phyloP scores from a whole-genome alignment of 2,888 invertebrate genomes.

The Rhagonycha lutea region DNA sequence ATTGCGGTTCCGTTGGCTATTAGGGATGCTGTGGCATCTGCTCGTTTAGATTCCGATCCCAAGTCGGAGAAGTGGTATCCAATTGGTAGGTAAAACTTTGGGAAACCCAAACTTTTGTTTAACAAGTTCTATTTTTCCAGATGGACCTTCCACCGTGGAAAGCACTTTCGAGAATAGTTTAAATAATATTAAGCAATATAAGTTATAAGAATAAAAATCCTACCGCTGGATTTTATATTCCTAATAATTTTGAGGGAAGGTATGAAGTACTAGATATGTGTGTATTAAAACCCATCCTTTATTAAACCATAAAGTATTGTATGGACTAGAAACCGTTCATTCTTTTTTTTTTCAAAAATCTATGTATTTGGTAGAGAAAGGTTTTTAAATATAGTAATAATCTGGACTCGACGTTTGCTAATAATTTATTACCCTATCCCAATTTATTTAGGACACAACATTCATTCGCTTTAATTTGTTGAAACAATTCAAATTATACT shows the following conservation, averaged over 20 bases:
- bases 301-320: not conserved
- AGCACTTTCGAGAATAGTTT: not conserved
- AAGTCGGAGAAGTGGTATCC: not conserved
- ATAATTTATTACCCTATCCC: not conserved
- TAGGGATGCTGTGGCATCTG: not conserved
- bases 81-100: not conserved
- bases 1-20: not conserved
- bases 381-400: not conserved
- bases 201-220: not conserved
- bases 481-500: too few species aligned
- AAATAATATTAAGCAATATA: not conserved
- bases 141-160: not conserved
- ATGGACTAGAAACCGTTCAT: not conserved
- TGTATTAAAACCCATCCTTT: not conserved
- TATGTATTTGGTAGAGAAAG: not conserved
- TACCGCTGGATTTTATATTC: too few species aligned
- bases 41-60: not conserved
- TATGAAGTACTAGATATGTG: not conserved
- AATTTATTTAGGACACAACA: constrained; percentile 6
- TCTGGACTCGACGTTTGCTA: constrained; percentile 13
- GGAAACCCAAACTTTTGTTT: not conserved
- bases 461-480: too few species aligned
- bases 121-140: not conserved
- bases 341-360: not conserved
- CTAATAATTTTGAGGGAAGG: not conserved